These are phyloP conservation scores for Enteromius paludinosus DNA, from an alignment of 2,797 vertebrate species.

Conservation along the genomic window DNA sequence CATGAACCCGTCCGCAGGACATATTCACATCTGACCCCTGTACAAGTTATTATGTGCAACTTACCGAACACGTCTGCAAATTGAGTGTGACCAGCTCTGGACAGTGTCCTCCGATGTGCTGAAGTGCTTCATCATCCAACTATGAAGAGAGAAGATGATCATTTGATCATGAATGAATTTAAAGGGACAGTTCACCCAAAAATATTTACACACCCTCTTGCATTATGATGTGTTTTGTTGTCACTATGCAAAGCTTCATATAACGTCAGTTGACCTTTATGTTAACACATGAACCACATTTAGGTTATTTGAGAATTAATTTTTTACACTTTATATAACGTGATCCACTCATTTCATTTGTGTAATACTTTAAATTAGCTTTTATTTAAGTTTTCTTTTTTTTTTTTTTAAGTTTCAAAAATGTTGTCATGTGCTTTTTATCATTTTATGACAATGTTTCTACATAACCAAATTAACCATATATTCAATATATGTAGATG, in stretches of 20 bases:
- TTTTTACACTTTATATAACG: not conserved
- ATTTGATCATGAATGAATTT: not conserved
- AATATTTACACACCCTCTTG: not conserved
- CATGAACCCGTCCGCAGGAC: conserved; percentile 36
- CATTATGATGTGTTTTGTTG: not conserved
- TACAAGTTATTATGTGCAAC: conserved; percentile 56
- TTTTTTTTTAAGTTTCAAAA: not conserved
- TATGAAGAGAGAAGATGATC: conserved; percentile 61
- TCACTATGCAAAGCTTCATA: not conserved
- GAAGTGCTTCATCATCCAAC: conserved; percentile 96
- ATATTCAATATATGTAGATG: too few species aligned
- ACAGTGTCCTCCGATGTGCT: conserved; percentile 93
- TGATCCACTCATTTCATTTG: not conserved
- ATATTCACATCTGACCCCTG: not conserved
- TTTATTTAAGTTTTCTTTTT: not conserved
- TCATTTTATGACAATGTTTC: not conserved
- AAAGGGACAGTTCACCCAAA: not conserved
- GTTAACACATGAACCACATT: not conserved
- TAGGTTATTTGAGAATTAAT: not conserved
- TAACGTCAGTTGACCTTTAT: not conserved
- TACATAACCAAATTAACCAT: too few species aligned
- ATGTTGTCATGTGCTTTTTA: not conserved
- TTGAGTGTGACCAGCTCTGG: conserved; percentile 95
- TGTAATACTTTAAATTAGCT: not conserved
- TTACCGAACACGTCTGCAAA: conserved; percentile 95